These are phyloP conservation scores for Heliopora coerulea DNA, from an alignment of 92 coral and sea anemone genomes.

Conservation along the genomic window DNA sequence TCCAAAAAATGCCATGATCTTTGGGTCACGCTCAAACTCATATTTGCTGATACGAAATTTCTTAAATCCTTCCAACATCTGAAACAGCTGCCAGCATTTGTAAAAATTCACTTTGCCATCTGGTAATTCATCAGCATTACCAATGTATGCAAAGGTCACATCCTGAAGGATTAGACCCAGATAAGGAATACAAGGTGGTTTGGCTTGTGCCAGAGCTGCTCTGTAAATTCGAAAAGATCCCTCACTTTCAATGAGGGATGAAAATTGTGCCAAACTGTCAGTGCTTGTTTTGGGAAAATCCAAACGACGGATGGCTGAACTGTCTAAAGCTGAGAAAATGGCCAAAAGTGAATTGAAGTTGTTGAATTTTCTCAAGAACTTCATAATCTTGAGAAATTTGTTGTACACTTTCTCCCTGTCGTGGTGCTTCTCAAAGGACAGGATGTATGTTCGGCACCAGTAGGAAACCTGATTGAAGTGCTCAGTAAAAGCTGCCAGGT, in stretches of 20 bases:
- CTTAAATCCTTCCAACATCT: constrained; percentile 86
- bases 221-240: constrained; percentile 92
- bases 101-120: constrained; percentile 99
- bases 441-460: constrained; percentile 92
- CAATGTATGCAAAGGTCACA: constrained; percentile 95
- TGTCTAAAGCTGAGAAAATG: constrained; percentile 91
- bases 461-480: constrained; percentile 97
- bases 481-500: constrained; percentile 87
- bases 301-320: constrained; percentile 91
- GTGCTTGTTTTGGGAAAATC: constrained; percentile 86
- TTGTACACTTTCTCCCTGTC: constrained; percentile 88
- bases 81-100: constrained; percentile 96
- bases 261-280: constrained; percentile 78
- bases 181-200: constrained; percentile 94
- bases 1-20: constrained; percentile 72
- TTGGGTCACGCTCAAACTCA: constrained; percentile 87
- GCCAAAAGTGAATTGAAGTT: constrained; percentile 94
- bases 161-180: constrained; percentile 97
- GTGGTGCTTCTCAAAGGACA: constrained; percentile 85
- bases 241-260: constrained; percentile 84
- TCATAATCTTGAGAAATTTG: constrained; percentile 95
- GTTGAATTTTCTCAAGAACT: constrained; percentile 84
- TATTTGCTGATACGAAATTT: constrained; percentile 79
- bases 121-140: constrained; percentile 92
- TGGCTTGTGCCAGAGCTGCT: constrained; percentile 72